These are phyloP conservation scores for Aplysina aerophoba DNA, from an alignment of 37 sponge, comb jelly and placozoan species.

Conservation along the genomic window DNA sequence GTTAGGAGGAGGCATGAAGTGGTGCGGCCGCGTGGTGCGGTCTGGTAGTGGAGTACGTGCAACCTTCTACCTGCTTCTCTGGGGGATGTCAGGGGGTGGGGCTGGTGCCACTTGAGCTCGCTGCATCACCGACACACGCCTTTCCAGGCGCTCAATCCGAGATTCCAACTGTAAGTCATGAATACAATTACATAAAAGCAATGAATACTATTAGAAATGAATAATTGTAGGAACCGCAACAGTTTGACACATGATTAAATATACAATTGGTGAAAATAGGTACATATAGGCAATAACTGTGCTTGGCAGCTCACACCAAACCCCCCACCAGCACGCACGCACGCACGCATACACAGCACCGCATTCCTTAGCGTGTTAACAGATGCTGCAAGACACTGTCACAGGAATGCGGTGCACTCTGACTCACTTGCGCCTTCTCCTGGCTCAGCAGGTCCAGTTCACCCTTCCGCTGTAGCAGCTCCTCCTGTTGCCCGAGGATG, in stretches of 20 bases:
- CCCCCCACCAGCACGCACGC: not conserved
- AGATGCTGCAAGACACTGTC: not conserved
- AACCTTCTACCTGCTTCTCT: not conserved
- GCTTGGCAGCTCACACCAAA: not conserved
- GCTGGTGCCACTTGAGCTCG: not conserved
- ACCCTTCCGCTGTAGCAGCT: slow-evolving; percentile 60
- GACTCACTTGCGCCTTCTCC: slow-evolving; percentile 76
- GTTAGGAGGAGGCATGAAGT: too few species aligned
- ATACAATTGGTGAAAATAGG: too few species aligned
- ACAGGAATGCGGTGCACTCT: not conserved
- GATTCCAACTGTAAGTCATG: slow-evolving; percentile 51
- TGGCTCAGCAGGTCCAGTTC: slow-evolving; percentile 44
- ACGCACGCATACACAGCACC: too few species aligned
- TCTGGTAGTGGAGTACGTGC: too few species aligned
- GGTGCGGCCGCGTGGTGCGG: too few species aligned
- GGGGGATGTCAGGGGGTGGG: not conserved
- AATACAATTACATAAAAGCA: slow-evolving; percentile 2
- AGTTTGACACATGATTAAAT: too few species aligned
- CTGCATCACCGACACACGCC: slow-evolving; percentile 68
- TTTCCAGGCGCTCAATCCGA: slow-evolving; percentile 74
- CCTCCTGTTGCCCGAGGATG: slow-evolving; percentile 77
- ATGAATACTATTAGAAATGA: not conserved
- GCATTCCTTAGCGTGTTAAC: not conserved
- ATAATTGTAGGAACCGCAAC: too few species aligned
- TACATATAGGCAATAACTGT: not conserved